These are phyloP conservation scores for Drosophila simulans DNA, from an alignment of 1,140 invertebrate genomes.

Conservation along the genomic window DNA sequence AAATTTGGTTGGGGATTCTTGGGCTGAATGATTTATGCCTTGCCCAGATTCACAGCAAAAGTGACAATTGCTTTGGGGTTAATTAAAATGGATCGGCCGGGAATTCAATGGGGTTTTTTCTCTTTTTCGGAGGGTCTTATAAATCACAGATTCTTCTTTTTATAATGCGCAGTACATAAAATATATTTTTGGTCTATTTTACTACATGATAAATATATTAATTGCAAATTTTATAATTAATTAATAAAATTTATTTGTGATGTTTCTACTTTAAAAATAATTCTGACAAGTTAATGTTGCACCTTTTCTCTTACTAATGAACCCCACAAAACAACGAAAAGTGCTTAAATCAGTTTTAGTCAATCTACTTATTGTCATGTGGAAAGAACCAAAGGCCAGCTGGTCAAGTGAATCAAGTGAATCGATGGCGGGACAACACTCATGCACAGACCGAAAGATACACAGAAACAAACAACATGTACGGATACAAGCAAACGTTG, in stretches of 20 bases:
- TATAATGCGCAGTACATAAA: neutral
- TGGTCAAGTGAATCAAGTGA: slow-evolving; percentile 48
- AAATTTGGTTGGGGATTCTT: slow-evolving; percentile 6
- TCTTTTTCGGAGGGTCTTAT: neutral
- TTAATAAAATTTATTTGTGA: too few species aligned
- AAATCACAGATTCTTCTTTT: neutral
- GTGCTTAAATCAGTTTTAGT: slow-evolving; percentile 70
- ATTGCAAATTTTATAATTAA: too few species aligned
- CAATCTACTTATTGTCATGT: slow-evolving; percentile 30
- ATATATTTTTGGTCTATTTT: too few species aligned
- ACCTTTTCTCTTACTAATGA: slow-evolving; percentile 4
- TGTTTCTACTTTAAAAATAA: too few species aligned
- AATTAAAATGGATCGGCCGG: slow-evolving; percentile 66
- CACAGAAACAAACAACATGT: slow-evolving; percentile 23
- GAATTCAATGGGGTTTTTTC: slow-evolving; percentile 1
- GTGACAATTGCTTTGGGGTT: slow-evolving; percentile 48
- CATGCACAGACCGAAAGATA: neutral
- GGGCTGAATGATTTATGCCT: slow-evolving; percentile 53
- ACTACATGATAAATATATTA: neutral
- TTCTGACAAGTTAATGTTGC: too few species aligned
- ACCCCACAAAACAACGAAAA: slow-evolving; percentile 11
- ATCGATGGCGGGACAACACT: neutral
- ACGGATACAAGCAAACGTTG: slow-evolving; percentile 9
- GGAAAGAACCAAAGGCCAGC: slow-evolving; percentile 62
- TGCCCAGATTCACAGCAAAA: slow-evolving; percentile 15